Percentiles rank a stretch among this genome's conserved stretches.
Evolutionary conservation across 2,797 vertebrate genomes (phyloP).

Genomic region (Chelmon rostratus): DNA sequence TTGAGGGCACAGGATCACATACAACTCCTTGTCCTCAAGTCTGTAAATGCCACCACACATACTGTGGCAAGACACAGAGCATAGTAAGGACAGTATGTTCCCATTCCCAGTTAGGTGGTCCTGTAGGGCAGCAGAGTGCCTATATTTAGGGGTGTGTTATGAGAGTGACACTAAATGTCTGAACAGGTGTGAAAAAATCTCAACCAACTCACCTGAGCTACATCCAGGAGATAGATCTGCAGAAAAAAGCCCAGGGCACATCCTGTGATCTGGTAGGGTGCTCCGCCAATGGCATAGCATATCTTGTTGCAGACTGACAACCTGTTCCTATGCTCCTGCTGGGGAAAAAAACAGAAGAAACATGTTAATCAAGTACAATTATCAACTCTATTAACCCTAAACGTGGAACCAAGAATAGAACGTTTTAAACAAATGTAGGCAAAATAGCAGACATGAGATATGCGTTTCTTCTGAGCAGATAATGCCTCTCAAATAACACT

Average conservation of each 20-base stretch:
- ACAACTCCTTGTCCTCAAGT: neutral
- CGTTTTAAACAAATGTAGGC: neutral
- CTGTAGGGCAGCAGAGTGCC: neutral
- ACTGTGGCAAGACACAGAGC: neutral
- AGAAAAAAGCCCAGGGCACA: conserved; percentile 97
- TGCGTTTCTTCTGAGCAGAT: neutral
- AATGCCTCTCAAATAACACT: neutral
- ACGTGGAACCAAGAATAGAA: neutral
- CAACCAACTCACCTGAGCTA: conserved; percentile 90
- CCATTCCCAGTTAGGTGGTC: neutral
- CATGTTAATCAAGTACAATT: neutral
- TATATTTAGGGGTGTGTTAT: conserved; percentile 31
- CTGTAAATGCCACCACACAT: conserved; percentile 27
- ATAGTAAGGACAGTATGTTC: conserved; percentile 3
- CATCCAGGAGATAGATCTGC: conserved; percentile 96
- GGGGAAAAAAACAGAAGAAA: neutral
- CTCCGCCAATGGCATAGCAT: conserved; percentile 95
- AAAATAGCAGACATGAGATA: neutral
- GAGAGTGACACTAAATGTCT: neutral
- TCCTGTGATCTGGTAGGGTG: conserved; percentile 97
- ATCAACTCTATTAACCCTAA: neutral
- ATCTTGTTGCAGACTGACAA: conserved; percentile 94
- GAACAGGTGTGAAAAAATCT: conserved; percentile 7
- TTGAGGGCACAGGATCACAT: conserved; percentile 15
- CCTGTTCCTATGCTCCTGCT: conserved; percentile 78